Percentiles rank a stretch among this genome's conserved stretches.
phyloP scores from a whole-genome alignment of 2,888 invertebrate species.

The Subacronicta megacephala region DNA sequence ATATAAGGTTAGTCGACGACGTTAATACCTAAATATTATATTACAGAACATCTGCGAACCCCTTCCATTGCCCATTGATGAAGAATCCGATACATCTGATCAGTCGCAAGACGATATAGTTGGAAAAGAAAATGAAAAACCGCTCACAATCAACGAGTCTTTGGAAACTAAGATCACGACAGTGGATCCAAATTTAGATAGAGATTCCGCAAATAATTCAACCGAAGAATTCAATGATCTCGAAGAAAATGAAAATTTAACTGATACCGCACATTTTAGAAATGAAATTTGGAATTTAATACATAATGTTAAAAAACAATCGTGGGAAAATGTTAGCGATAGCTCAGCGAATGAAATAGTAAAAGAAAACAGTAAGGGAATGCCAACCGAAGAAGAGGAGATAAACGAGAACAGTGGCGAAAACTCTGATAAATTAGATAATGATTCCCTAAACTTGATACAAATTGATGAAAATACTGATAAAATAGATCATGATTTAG shows the following conservation, averaged over 20 bases:
- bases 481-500: slow-evolving; percentile 1
- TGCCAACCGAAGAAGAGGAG: background rate
- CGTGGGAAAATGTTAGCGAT: slow-evolving; percentile 4
- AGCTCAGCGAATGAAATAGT: background rate
- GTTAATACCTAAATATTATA: too few species aligned
- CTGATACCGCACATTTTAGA: slow-evolving; percentile 39
- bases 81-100: background rate
- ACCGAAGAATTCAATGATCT: slow-evolving; percentile 2
- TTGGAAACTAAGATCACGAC: background rate
- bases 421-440: too few species aligned
- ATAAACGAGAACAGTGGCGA: background rate
- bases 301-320: slow-evolving; percentile 11
- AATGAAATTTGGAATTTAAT: slow-evolving; percentile 52
- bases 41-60: slow-evolving; percentile 58
- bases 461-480: background rate
- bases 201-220: background rate
- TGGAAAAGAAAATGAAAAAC: slow-evolving; percentile 11
- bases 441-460: too few species aligned
- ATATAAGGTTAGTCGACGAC: too few species aligned
- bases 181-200: slow-evolving; percentile 3
- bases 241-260: background rate
- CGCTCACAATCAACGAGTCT: background rate
- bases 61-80: background rate
- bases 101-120: slow-evolving; percentile 3
- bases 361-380: slow-evolving; percentile 1